A percentile compares a stretch with the other conserved stretches of the same genome.
Conservation (phyloP, 2,797 vertebrate species). For the Graptemys geographica region DNA sequence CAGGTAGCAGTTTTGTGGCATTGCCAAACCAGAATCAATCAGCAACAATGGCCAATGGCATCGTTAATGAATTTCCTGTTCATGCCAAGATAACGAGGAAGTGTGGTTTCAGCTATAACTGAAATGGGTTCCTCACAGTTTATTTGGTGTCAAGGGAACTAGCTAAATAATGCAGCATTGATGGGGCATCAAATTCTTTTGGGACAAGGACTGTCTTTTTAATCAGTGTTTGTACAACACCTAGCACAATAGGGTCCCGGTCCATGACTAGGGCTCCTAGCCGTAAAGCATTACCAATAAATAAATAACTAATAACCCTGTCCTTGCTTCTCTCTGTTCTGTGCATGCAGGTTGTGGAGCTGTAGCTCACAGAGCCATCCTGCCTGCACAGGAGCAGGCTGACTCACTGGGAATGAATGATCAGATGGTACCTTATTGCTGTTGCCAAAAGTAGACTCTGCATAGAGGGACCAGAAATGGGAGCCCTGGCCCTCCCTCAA, state of each 20-base stretch:
- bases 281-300: not conserved
- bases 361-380: not conserved
- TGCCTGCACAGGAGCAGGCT: not conserved
- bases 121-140: not conserved
- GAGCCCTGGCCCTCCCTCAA: not conserved
- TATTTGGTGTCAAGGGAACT: not conserved
- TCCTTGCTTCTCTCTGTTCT: not conserved
- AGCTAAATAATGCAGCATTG: not conserved
- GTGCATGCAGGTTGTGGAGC: fast-evolving
- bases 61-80: not conserved
- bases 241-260: not conserved
- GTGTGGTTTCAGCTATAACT: slow-evolving; percentile 2
- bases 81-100: not conserved
- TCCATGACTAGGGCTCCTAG: too few relatives aligned
- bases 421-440: not conserved
- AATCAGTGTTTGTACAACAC: not conserved
- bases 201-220: not conserved
- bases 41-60: not conserved
- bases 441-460: not conserved
- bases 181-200: not conserved
- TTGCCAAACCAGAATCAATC: slow-evolving; percentile 29
- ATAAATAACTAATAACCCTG: not conserved
- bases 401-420: not conserved
- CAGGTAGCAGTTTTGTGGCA: not conserved
- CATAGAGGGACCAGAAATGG: not conserved